Base-by-base conservation (phyloP, 2,797 vertebrate genomes). In the Chaenodraco wilsoni region DNA sequence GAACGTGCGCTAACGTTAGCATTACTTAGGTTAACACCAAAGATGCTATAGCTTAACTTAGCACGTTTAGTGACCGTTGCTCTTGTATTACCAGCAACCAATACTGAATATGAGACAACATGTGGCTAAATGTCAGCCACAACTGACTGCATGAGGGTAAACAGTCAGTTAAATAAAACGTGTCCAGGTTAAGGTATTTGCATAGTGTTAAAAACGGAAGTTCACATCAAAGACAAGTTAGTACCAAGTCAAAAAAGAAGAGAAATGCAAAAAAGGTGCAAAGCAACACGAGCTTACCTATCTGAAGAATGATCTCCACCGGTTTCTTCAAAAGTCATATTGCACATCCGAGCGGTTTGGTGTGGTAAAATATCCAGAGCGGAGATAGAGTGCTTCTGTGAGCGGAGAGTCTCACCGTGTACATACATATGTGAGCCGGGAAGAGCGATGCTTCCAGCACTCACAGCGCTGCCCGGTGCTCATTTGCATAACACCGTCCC, bases 281-380 rank as follows among this genome's bases (percentile, higher is more conserved):
- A 10, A 50, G 4, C 1, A 33, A 9, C 6, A 41, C 0, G 0
- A 12, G 37, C 74, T 31, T 60, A 97, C 96, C 95, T 96, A 91
- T 96, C 96, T 81, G 94, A 86, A 61, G 94, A 91, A 83, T 95
- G 95, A 23, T 96, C 97, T 84, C 94, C 95, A 49, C 93, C 83
- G 64, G 94, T 93, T 84, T 98, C 97, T 86, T 97, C 97, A 89
- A 98, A 94, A 92, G 97, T 98, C 97, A 98, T 97, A 81, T 94
- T 96, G 95, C 94, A 93, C 93, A 94, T 94, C 86, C 81, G 78
- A 89, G 85, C 79, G 82, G 80, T 19, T 59, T n/a, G 69, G 14
- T 66, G 72, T 69, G 57, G 59, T 3, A 59, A 21, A 74, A 84
- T 82, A 82, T 90, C 91, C 89, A 84, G 82, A 78, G 75, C 33